These are phyloP conservation scores for Acheta domesticus DNA, from an alignment of 2,888 invertebrate genomes.

Conservation along the genomic window DNA sequence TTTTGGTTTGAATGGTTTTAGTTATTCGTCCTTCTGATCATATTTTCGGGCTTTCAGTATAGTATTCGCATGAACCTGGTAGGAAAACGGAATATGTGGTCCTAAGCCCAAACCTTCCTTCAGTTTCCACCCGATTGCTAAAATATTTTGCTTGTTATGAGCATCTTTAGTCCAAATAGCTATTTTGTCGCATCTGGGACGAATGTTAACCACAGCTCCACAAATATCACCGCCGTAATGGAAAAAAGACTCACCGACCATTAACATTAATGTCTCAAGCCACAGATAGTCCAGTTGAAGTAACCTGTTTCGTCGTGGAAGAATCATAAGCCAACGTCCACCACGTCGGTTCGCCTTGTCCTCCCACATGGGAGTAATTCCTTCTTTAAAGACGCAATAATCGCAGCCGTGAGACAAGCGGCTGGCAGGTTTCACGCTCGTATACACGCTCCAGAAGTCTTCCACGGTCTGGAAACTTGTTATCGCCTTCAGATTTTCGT, in stretches of 20 bases:
- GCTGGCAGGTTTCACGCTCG: slow-evolving; percentile 2
- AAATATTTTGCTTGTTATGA: background rate
- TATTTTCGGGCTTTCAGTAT: background rate
- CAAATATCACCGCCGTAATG: background rate
- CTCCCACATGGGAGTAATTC: slow-evolving; percentile 5
- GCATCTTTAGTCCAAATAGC: background rate
- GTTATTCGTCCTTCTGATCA: background rate
- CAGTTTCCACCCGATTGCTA: background rate
- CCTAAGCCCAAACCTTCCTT: slow-evolving; percentile 5
- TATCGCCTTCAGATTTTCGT: slow-evolving; percentile 7
- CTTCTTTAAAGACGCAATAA: slow-evolving; percentile 1
- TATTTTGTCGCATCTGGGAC: background rate
- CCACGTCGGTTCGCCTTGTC: background rate
- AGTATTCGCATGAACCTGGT: background rate
- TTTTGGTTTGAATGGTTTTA: background rate
- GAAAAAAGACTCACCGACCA: background rate
- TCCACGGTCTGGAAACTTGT: background rate
- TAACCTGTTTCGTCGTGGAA: background rate
- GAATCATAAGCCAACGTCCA: slow-evolving; percentile 11
- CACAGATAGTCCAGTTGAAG: background rate
- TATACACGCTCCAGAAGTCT: slow-evolving; percentile 4
- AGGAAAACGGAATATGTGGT: background rate
- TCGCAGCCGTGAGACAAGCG: background rate
- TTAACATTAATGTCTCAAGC: slow-evolving; percentile 6
- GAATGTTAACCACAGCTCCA: slow-evolving; percentile 18